These are phyloP conservation scores for Balanococcus diminutus DNA, from an alignment of 2,888 invertebrate genomes.

Conservation along the genomic window DNA sequence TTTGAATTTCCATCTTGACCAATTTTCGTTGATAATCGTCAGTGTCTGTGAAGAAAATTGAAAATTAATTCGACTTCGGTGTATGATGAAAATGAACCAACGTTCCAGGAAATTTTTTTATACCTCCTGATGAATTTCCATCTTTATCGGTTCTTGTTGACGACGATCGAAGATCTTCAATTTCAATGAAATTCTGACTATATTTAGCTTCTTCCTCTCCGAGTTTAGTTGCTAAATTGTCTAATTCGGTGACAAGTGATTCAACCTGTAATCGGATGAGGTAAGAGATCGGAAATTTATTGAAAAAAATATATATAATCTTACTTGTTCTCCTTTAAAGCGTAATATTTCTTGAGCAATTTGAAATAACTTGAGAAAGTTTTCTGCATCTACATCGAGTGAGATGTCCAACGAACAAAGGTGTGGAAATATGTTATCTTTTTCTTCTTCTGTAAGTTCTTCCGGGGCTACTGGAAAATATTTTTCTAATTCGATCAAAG, in stretches of 20 bases:
- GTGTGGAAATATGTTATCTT: constrained; percentile 41
- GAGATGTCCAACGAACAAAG: background rate
- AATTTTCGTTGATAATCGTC: constrained; percentile 63
- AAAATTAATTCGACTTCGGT: background rate
- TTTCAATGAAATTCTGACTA: constrained; percentile 58
- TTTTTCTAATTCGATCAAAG: constrained; percentile 32
- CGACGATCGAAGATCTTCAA: constrained; percentile 59
- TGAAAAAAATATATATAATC: constrained; percentile 16
- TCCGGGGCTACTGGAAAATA: background rate
- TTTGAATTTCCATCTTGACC: constrained; percentile 59
- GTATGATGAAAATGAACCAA: no score
- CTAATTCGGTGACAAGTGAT: constrained; percentile 65
- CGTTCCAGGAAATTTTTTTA: background rate
- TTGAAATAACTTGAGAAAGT: constrained; percentile 58
- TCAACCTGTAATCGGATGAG: constrained; percentile 62
- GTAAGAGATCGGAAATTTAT: background rate
- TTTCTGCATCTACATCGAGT: background rate
- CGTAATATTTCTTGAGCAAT: constrained; percentile 72
- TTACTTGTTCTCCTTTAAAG: constrained; percentile 73
- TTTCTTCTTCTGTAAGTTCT: constrained; percentile 48
- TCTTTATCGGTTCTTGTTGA: constrained; percentile 49
- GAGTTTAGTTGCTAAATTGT: constrained; percentile 64
- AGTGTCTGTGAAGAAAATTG: constrained; percentile 43
- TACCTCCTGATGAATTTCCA: constrained; percentile 19
- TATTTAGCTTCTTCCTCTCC: constrained; percentile 62